Evolutionary conservation across 2,888 invertebrate genomes (phyloP), one percentile per base, ranked within the genome.

Genomic region (Mesorhabditis spiculigera): DNA sequence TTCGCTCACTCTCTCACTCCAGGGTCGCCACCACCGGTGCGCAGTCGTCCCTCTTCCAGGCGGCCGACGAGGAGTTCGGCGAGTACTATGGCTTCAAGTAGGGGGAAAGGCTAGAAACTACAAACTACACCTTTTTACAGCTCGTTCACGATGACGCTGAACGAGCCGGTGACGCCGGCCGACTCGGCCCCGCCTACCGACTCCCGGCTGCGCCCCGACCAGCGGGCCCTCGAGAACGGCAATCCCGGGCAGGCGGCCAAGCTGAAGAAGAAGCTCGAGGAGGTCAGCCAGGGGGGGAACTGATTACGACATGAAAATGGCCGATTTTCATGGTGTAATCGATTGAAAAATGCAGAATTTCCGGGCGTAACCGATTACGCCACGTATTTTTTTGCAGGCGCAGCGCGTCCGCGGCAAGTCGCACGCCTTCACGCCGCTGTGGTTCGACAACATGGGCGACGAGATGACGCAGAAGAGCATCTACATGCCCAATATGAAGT

Each of bases 201-300:
- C 43, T 64, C 65, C 8, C 70, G 70, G 5, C 28, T 63, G 43
- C 66, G 70, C 6, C 66, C 43, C 58, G 70, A 70, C 43, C 61
- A 65, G 66, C 8, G 70, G 41, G 61, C 66, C 5, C 66, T 70
- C 43, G 70, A 70, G 63, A 4, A 66, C 8, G 70, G 70, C 5
- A 63, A 70, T 41, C 8, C 61, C 10, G 13, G 28, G 28, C 5
- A 6, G 10, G 70, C 70, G 4, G 16, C 28, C 6, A 4, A 66
- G 41, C 13, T 13, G 6, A 70, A 70, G 63, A 43, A 66, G 42
- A 6, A 16, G n/a, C 67, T 70, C n/a, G 70, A 70, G 45, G 43
- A 61, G 28, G 44, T 43, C 16, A 63, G 66, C 28, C n/a, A 28
- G 28, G 28, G 28, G 28, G 43, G 69, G 28, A 58, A n/a, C 10